Percentiles rank a stretch among this genome's conserved stretches.
Conservation (phyloP, 1,140 invertebrate genomes). For the Centruroides sculpturatus region DNA sequence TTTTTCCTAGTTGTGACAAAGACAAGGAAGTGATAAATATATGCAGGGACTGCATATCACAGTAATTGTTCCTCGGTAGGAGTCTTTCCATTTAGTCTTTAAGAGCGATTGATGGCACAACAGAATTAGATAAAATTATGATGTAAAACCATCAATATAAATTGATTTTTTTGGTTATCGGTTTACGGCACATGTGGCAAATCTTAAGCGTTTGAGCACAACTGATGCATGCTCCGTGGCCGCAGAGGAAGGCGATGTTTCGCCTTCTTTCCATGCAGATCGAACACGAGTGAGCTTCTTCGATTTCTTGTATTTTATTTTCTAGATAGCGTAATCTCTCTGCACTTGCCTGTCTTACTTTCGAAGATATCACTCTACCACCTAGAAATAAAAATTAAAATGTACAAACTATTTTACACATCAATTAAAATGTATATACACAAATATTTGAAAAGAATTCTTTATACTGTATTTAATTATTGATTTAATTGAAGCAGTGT, state of each 20-base stretch:
- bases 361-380: conserved; percentile 28
- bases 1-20: too few relatives aligned
- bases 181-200: conserved; percentile 85
- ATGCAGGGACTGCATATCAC: too few relatives aligned
- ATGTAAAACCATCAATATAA: conserved; percentile 31
- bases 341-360: conserved; percentile 40
- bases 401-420: too few relatives aligned
- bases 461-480: too few relatives aligned
- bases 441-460: too few relatives aligned
- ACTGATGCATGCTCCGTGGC: conserved; percentile 67
- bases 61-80: too few relatives aligned
- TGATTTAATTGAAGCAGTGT: too few relatives aligned
- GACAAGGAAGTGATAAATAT: too few relatives aligned
- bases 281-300: conserved; percentile 60
- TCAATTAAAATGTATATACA: too few relatives aligned
- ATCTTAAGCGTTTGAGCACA: conserved; percentile 65
- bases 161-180: conserved; percentile 76
- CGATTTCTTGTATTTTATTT: conserved; percentile 70
- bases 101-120: too few relatives aligned
- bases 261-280: conserved; percentile 46
- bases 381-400: conserved; percentile 6
- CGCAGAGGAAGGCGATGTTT: conserved; percentile 75
- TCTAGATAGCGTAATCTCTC: conserved; percentile 55
- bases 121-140: neutral
- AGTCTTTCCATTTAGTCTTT: too few relatives aligned